Percentiles rank a stretch among this genome's conserved stretches.
These are phyloP conservation scores for Gadopsis marmoratus DNA, from an alignment of 2,797 vertebrate genomes.

Conservation along the genomic window DNA sequence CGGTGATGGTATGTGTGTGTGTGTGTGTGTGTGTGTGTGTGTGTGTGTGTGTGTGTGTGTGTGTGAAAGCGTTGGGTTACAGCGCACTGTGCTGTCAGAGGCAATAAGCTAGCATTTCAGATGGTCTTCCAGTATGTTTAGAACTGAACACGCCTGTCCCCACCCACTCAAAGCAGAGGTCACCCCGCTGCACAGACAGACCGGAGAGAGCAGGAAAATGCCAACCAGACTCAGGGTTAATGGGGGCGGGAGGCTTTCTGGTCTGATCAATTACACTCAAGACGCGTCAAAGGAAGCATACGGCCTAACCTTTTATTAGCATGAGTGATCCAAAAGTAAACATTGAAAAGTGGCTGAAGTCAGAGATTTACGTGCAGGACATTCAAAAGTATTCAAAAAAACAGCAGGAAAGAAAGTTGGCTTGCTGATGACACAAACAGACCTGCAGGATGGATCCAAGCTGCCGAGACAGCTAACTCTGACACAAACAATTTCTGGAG, in stretches of 20 bases:
- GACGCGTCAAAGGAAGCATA: conserved; percentile 12
- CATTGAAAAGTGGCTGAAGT: conserved; percentile 20
- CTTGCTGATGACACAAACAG: conserved; percentile 68
- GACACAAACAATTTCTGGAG: conserved; percentile 38
- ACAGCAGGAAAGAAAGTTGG: conserved; percentile 30
- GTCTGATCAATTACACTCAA: conserved; percentile 20
- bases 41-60: conserved; percentile 7
- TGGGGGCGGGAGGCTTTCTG: neutral
- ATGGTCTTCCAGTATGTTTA: conserved; percentile 71
- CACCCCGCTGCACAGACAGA: conserved; percentile 59
- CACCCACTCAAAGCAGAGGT: conserved; percentile 74
- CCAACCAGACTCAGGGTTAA: conserved; percentile 41
- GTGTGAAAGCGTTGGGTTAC: conserved; percentile 59
- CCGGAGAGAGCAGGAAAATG: conserved; percentile 45
- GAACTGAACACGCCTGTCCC: conserved; percentile 62
- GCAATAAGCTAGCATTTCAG: conserved; percentile 68
- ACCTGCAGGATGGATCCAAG: conserved; percentile 23
- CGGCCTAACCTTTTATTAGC: conserved; percentile 7
- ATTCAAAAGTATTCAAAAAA: conserved; percentile 21
- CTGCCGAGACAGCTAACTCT: conserved; percentile 12
- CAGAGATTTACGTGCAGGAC: conserved; percentile 35
- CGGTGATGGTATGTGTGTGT: neutral
- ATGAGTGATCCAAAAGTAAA: conserved; percentile 21
- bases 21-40: conserved; percentile 13
- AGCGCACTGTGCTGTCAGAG: conserved; percentile 51